These are phyloP conservation scores for Heloderma charlesbogerti DNA, from an alignment of 2,113 vertebrate species.

Conservation along the genomic window DNA sequence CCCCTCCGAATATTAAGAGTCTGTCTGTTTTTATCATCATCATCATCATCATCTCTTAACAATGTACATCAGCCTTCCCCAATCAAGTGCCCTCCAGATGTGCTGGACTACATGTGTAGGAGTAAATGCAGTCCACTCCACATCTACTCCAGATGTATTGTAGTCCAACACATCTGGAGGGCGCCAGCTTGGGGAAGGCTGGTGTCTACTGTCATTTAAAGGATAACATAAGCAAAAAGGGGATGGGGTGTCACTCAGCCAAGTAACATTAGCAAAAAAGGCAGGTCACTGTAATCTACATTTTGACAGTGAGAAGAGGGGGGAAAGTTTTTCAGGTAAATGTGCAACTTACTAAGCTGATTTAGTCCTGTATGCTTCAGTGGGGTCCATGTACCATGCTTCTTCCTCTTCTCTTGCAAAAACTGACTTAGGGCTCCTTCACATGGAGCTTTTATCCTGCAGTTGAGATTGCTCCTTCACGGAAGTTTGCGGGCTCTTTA, in stretches of 20 bases:
- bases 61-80: too few relatives aligned
- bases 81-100: too few relatives aligned
- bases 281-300: rapidly evolving
- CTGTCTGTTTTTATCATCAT: neutral
- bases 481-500: too few relatives aligned
- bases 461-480: too few relatives aligned
- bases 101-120: too few relatives aligned
- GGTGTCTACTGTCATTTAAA: too few relatives aligned
- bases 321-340: neutral
- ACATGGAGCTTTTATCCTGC: too few relatives aligned
- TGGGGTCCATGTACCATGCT: neutral
- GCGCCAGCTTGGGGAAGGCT: too few relatives aligned
- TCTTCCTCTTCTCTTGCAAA: neutral
- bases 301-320: neutral
- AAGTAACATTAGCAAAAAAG: neutral
- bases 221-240: too few relatives aligned
- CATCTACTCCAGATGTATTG: too few relatives aligned
- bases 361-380: neutral
- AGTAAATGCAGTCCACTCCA: too few relatives aligned
- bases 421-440: neutral
- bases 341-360: neutral
- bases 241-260: neutral
- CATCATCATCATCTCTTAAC: neutral
- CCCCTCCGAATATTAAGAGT: neutral
- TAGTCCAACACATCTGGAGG: too few relatives aligned